phyloP scores from a whole-genome alignment of 1,140 invertebrate species.

The Nomia melanderi region DNA sequence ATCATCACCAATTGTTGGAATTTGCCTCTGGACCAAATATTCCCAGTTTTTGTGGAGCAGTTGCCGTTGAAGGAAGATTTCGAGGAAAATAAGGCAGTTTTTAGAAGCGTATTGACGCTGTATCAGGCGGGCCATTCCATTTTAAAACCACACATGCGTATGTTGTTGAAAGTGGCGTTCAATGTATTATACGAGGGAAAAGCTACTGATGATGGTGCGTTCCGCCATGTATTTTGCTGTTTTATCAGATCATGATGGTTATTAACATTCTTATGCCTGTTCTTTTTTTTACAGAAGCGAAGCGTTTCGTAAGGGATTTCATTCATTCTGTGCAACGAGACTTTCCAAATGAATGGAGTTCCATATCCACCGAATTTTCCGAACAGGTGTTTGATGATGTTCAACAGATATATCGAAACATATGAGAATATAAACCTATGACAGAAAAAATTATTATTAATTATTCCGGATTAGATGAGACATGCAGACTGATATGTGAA shows the following conservation, averaged over 20 bases:
- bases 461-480: conserved; percentile 2
- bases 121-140: conserved; percentile 83
- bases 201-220: conserved; percentile 77
- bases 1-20: conserved; percentile 84
- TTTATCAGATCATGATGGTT: not conserved
- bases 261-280: not conserved
- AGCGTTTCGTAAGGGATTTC: conserved; percentile 79
- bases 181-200: conserved; percentile 81
- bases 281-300: conserved; percentile 78
- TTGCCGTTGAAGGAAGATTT: conserved; percentile 89
- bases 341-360: conserved; percentile 82
- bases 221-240: conserved; percentile 8
- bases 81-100: conserved; percentile 87
- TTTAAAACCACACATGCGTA: conserved; percentile 80
- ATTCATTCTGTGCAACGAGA: conserved; percentile 81
- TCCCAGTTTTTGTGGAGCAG: conserved; percentile 87
- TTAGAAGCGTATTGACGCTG: conserved; percentile 84
- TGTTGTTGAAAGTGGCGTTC: conserved; percentile 82
- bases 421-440: conserved; percentile 58
- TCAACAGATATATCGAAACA: conserved; percentile 70
- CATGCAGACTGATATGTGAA: conserved; percentile 13
- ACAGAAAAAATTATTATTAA: not conserved
- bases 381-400: conserved; percentile 73
- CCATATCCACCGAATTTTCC: conserved; percentile 73
- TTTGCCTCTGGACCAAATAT: conserved; percentile 86